Percentiles rank a stretch among this genome's conserved stretches.
phyloP scores from a whole-genome alignment of 2,113 vertebrate genomes.

The Actenoides hombroni region DNA sequence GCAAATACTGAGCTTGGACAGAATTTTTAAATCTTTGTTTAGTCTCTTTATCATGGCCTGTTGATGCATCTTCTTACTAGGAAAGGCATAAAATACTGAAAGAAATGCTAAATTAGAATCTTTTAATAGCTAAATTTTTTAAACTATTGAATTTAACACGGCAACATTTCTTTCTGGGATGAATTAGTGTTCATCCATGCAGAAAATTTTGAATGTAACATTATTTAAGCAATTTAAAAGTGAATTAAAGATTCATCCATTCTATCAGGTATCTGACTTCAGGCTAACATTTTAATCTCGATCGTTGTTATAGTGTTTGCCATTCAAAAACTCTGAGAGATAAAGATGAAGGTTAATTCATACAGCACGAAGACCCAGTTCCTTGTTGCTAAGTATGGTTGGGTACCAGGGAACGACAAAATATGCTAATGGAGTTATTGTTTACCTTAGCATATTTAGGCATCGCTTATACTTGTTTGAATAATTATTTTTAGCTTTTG shows the following conservation, averaged over 20 bases:
- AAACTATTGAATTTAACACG: constrained; percentile 68
- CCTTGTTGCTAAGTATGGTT: not conserved
- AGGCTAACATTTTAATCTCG: constrained; percentile 55
- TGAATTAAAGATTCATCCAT: constrained; percentile 56
- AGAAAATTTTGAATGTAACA: constrained; percentile 56
- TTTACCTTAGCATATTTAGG: not conserved
- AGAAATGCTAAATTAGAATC: constrained; percentile 18
- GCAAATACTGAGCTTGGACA: not conserved
- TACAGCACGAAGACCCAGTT: not conserved
- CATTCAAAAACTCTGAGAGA: constrained; percentile 28
- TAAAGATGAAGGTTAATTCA: constrained; percentile 48
- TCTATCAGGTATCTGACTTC: constrained; percentile 56
- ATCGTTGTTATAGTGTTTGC: constrained; percentile 19
- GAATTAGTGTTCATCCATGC: constrained; percentile 48
- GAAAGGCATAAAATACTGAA: constrained; percentile 24
- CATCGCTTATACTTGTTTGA: not conserved
- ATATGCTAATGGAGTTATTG: not conserved
- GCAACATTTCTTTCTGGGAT: constrained; percentile 16
- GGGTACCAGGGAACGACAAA: not conserved
- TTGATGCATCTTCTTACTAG: not conserved
- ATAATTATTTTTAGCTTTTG: not conserved
- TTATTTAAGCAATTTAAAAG: constrained; percentile 64
- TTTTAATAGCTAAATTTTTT: constrained; percentile 42
- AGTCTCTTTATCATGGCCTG: not conserved
- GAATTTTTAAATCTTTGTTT: constrained; percentile 7